Base-by-base conservation (phyloP, 2,888 invertebrate genomes). In the Himalopsyche anomala region DNA sequence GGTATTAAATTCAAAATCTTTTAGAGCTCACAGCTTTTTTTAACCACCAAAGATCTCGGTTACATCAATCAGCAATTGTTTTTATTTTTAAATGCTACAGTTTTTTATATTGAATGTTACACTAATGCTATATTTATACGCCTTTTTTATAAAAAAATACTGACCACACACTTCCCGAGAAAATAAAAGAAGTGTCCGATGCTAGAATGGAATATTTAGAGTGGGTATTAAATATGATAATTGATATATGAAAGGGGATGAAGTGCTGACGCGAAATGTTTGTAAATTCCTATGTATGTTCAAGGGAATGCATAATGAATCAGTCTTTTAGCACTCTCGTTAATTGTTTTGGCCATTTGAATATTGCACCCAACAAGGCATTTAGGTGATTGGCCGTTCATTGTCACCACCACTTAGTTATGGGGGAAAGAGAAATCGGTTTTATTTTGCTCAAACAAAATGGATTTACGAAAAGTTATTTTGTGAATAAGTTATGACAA, bases 261-360 rank as follows among this genome's bases (percentile, higher is more conserved):
- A 81, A 54, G 81, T 51, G 81, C 36, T 42, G n/a, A 42, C 51
- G 28, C 62, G 40, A 56, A 42, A 40, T 69, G 45, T 82, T 55
- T 62, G 69, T 36, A 62, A 56, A 62, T 83, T 83, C 56, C 55
- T 40, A 56, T 19, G 69, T 42, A 81, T 55, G 62, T 82, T 85
- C 81, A 82, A 84, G 81, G 36, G 86, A 86, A 86, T 87, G 83
- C 86, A 55, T 87, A 87, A 87, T 86, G 88, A 86, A 85, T 79
- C 84, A 83, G 83, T 82, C 86, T 38, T 84, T 85, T 90, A 91
- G 93, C 93, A 93, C 93, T 93, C 91, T 91, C 90, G 90, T 91
- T 93, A 93, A 93, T 93, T 93, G 92, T 93, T 93, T 92, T 91
- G 92, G 92, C 92, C 93, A 93, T 93, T 93, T 93, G 92, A 93